Percentiles rank a stretch among this genome's conserved stretches.
phyloP scores from a whole-genome alignment of 2,797 vertebrate species.

The Macroramphosus scolopax region DNA sequence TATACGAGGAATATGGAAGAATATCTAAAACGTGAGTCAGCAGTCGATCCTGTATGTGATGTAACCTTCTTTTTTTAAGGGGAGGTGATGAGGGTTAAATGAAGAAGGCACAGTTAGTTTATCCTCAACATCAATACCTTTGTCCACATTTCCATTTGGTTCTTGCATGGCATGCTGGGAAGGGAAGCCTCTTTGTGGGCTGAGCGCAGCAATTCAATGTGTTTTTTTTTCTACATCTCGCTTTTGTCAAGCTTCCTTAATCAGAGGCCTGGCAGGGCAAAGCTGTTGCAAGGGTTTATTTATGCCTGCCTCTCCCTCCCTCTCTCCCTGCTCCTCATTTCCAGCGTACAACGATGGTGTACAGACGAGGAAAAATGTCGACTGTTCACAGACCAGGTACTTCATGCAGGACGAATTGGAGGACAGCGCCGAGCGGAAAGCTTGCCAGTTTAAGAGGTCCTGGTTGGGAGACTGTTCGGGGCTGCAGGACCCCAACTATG shows the following conservation, averaged over 20 bases:
- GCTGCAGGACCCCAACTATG: conserved; percentile 84
- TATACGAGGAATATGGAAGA: conserved; percentile 85
- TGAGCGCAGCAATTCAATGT: conserved; percentile 69
- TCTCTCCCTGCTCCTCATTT: conserved; percentile 38
- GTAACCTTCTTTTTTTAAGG: too few relatives aligned
- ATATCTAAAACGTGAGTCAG: conserved; percentile 86
- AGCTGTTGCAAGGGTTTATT: conserved; percentile 74
- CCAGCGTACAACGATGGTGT: conserved; percentile 88
- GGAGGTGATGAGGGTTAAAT: conserved; percentile 29
- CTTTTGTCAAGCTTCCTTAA: conserved; percentile 78
- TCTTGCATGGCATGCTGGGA: conserved; percentile 75
- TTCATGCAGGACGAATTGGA: conserved; percentile 87
- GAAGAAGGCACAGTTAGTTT: conserved; percentile 45
- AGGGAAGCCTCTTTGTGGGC: conserved; percentile 79
- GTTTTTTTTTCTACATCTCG: conserved; percentile 45
- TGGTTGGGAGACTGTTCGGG: conserved; percentile 91
- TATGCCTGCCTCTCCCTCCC: conserved; percentile 51
- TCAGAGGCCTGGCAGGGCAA: conserved; percentile 73
- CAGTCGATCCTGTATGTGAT: neutral
- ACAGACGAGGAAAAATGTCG: conserved; percentile 90
- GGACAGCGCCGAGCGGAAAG: conserved; percentile 85
- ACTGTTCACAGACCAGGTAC: conserved; percentile 83
- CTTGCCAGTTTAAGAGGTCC: conserved; percentile 95
- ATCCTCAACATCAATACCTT: conserved; percentile 57
- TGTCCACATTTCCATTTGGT: conserved; percentile 63